These are phyloP conservation scores for Temnopleurus reevesii DNA, from an alignment of 53 echinoderm and acorn worm species.

Conservation along the genomic window DNA sequence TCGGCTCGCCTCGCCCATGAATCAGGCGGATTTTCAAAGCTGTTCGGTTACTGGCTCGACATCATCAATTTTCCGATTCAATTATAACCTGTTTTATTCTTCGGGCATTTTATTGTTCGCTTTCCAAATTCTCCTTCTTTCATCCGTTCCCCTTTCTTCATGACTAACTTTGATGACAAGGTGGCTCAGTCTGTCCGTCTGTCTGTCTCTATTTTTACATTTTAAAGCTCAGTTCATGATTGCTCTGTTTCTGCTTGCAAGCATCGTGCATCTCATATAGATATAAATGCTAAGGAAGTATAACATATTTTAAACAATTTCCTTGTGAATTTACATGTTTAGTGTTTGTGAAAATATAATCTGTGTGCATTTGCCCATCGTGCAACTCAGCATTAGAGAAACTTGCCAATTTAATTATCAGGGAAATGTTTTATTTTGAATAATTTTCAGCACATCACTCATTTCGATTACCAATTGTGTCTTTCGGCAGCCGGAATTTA, in stretches of 20 bases:
- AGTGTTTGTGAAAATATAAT: too few relatives aligned
- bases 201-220: background rate
- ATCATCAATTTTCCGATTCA: constrained; percentile 56
- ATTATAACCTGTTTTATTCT: constrained; percentile 47
- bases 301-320: too few relatives aligned
- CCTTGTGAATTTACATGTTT: background rate
- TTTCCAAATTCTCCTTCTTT: background rate
- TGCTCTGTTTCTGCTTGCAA: too few relatives aligned
- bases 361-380: too few relatives aligned
- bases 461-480: background rate
- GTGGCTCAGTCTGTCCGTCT: background rate
- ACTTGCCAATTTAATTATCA: too few relatives aligned
- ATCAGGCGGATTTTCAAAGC: constrained; percentile 7
- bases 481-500: background rate
- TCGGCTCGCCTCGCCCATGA: background rate
- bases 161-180: too few relatives aligned
- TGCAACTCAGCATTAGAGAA: too few relatives aligned
- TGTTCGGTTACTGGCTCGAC: background rate
- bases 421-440: too few relatives aligned
- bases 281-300: too few relatives aligned
- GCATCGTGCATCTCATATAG: too few relatives aligned
- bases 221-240: too few relatives aligned
- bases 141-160: background rate
- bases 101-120: background rate
- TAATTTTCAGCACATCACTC: too few relatives aligned